Percentiles rank a stretch among this genome's conserved stretches.
Evolutionary conservation across 2,888 invertebrate genomes (phyloP).

Genomic region (Lithophane socia): DNA sequence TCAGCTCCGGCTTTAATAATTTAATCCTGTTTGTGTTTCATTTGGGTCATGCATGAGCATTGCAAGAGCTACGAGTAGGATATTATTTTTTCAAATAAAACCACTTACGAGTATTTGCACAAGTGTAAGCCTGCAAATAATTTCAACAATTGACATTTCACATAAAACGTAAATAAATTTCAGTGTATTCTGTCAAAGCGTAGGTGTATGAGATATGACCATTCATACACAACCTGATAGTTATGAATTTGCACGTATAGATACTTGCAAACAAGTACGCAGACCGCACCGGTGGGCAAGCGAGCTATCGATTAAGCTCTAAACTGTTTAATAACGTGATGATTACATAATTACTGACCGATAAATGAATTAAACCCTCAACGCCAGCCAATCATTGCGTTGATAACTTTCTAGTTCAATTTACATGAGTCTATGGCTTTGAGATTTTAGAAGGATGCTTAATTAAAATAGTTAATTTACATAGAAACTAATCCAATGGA

Average conservation of each 20-base stretch:
- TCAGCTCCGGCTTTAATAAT: slow-evolving; percentile 42
- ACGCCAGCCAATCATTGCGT: slow-evolving; percentile 42
- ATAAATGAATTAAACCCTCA: slow-evolving; percentile 48
- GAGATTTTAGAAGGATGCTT: slow-evolving; percentile 30
- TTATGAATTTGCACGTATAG: no score
- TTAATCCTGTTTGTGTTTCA: slow-evolving; percentile 52
- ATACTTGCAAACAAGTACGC: slow-evolving; percentile 1
- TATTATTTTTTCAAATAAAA: slow-evolving; percentile 29
- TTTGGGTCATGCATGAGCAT: slow-evolving; percentile 40
- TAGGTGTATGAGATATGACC: neutral
- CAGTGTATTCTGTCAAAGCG: slow-evolving; percentile 3
- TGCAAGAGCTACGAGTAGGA: slow-evolving; percentile 21
- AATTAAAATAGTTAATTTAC: slow-evolving; percentile 15
- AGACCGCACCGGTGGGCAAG: slow-evolving; percentile 14
- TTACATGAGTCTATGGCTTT: slow-evolving; percentile 19
- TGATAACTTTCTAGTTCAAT: slow-evolving; percentile 35
- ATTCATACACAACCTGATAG: neutral
- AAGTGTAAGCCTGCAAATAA: neutral
- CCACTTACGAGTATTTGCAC: slow-evolving; percentile 10
- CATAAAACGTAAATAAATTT: neutral
- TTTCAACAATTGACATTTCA: neutral
- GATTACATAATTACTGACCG: slow-evolving; percentile 58
- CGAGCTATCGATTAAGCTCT: slow-evolving; percentile 48
- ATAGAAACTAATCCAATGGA: slow-evolving; percentile 23
- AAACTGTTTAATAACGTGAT: slow-evolving; percentile 51